These are phyloP conservation scores for Drosophila lacertosa DNA, from an alignment of 1,140 invertebrate genomes.

Conservation along the genomic window DNA sequence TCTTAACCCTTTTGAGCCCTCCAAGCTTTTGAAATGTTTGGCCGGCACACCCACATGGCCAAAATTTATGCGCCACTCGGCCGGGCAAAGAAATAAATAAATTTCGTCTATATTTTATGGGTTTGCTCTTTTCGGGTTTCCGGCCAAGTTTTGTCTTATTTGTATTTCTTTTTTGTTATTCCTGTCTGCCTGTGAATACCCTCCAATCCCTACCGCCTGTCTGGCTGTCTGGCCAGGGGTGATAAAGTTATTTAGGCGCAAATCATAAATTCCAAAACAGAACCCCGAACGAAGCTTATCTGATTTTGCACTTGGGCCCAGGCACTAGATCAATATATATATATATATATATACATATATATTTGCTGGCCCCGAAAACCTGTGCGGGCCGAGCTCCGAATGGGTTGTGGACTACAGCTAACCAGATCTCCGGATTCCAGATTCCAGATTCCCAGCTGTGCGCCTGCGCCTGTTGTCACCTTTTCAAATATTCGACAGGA, in stretches of 20 bases:
- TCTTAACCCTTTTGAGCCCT: conserved; percentile 27
- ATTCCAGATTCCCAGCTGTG: conserved; percentile 57
- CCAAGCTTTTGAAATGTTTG: conserved; percentile 10
- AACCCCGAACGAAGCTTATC: conserved; percentile 66
- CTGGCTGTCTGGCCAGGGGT: conserved; percentile 39
- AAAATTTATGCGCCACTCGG: conserved; percentile 47
- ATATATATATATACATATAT: too few species aligned
- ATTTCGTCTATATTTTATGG: conserved; percentile 57
- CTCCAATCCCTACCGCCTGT: conserved; percentile 4
- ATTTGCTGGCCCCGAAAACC: conserved; percentile 51
- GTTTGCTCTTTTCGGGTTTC: conserved; percentile 44
- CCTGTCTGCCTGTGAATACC: conserved; percentile 21
- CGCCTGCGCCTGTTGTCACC: conserved; percentile 68
- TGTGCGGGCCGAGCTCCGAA: conserved; percentile 42
- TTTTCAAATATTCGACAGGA: too few species aligned
- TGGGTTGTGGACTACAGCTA: background rate
- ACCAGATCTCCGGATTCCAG: conserved; percentile 1
- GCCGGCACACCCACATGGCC: conserved; percentile 33
- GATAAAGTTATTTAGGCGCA: conserved; percentile 83
- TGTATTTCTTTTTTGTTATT: conserved; percentile 5
- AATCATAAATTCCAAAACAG: conserved; percentile 76
- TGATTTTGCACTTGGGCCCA: conserved; percentile 78
- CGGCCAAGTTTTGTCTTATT: conserved; percentile 20
- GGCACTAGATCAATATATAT: conserved; percentile 80
- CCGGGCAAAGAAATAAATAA: conserved; percentile 16